Evolutionary conservation across 1,140 invertebrate species (phyloP).

Genomic region (Drosophila elegans): DNA sequence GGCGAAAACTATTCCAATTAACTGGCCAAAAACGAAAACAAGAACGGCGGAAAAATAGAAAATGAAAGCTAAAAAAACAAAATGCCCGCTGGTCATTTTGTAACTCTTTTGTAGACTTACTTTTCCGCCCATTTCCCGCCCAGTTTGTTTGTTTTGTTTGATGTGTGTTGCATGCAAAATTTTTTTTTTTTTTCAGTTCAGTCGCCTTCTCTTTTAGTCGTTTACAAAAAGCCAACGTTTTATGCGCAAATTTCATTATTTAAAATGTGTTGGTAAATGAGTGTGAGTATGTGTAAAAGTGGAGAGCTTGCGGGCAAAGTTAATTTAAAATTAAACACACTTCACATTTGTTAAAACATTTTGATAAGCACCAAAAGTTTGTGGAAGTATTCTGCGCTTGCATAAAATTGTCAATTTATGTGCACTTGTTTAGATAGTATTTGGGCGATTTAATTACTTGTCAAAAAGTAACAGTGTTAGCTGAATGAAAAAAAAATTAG

Average conservation of each 20-base stretch:
- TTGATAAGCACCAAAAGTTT: slow-evolving; percentile 11
- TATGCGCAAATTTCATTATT: slow-evolving; percentile 73
- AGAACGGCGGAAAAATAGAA: slow-evolving; percentile 38
- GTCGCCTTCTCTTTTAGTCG: slow-evolving; percentile 1
- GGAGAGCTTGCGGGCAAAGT: slow-evolving; percentile 42
- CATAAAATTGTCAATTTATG: not conserved
- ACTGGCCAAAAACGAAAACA: slow-evolving; percentile 40
- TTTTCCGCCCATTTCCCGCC: slow-evolving; percentile 2
- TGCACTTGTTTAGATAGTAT: not conserved
- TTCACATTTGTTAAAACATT: slow-evolving; percentile 35
- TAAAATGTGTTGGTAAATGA: slow-evolving; percentile 51
- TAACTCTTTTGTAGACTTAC: slow-evolving; percentile 37
- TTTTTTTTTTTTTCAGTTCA: slow-evolving; percentile 3
- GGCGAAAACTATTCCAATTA: slow-evolving; percentile 77
- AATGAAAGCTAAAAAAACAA: slow-evolving; percentile 43
- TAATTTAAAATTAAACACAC: slow-evolving; percentile 67
- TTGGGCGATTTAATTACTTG: not conserved
- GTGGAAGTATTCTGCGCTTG: not conserved
- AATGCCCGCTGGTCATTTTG: slow-evolving; percentile 65
- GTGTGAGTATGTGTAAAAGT: slow-evolving; percentile 7
- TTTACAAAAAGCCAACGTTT: slow-evolving; percentile 65
- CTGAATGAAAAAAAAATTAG: not conserved
- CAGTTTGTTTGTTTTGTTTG: slow-evolving; percentile 40
- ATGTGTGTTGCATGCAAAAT: slow-evolving; percentile 52
- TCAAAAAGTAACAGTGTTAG: not conserved